phyloP scores from a whole-genome alignment of 1,140 invertebrate genomes.

The Drosophila serrata region DNA sequence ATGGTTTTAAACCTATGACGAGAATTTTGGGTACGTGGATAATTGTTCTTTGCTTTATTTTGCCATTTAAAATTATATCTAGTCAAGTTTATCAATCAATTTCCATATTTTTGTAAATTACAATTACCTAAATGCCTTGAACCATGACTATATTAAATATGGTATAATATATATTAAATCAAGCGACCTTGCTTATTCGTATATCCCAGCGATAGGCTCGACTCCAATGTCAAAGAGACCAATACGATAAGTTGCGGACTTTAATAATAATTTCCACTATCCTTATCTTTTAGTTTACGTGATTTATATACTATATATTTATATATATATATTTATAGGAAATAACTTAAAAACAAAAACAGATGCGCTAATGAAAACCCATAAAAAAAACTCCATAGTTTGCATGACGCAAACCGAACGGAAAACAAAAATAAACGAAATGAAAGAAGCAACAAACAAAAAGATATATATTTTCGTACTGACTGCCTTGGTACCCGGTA shows the following conservation, averaged over 20 bases:
- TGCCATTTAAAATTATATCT: neutral
- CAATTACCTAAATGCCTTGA: conserved; percentile 4
- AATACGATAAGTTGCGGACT: conserved; percentile 20
- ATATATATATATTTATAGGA: conserved; percentile 6
- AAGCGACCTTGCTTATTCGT: neutral
- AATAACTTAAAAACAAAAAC: conserved; percentile 16
- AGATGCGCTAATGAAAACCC: conserved; percentile 39
- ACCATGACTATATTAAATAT: conserved; percentile 1
- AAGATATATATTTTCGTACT: conserved; percentile 15
- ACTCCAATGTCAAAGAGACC: conserved; percentile 2
- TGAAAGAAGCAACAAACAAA: conserved; percentile 34
- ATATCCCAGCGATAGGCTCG: conserved; percentile 15
- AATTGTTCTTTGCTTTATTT: neutral
- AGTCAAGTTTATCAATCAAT: neutral
- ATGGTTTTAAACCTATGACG: neutral
- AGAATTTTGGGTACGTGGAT: too few species aligned
- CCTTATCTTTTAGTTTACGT: conserved; percentile 10
- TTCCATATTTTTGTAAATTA: neutral
- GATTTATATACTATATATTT: conserved; percentile 4
- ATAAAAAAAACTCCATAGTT: conserved; percentile 34
- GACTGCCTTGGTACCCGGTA: conserved; percentile 11
- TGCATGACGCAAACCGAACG: conserved; percentile 45
- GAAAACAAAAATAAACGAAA: conserved; percentile 26
- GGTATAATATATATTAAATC: too few species aligned
- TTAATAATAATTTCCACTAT: conserved; percentile 22